Evolutionary conservation across 2,797 vertebrate genomes (phyloP).

Genomic region (Dipus sagitta): DNA sequence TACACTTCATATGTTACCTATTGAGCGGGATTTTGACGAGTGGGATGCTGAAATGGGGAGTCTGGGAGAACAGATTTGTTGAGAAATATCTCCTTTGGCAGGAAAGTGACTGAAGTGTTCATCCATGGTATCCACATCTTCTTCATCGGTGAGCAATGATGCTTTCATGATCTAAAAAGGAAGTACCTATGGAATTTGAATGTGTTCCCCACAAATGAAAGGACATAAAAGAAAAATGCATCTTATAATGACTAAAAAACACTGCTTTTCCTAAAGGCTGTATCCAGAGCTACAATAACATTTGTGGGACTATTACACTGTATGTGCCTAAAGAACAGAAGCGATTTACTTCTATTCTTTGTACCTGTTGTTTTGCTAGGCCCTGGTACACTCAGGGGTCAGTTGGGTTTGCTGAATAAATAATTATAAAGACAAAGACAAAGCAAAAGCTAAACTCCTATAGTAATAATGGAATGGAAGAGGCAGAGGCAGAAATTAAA

Average conservation of each 20-base stretch:
- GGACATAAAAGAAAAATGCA: constrained; percentile 22
- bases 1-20: constrained; percentile 81
- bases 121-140: constrained; percentile 91
- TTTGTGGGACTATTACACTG: neutral
- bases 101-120: constrained; percentile 79
- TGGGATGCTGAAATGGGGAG: constrained; percentile 87
- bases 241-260: constrained; percentile 5
- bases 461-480: neutral
- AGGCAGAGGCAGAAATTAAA: constrained; percentile 19
- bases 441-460: constrained; percentile 30
- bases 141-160: constrained; percentile 94
- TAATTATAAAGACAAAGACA: constrained; percentile 59
- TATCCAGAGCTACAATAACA: constrained; percentile 3
- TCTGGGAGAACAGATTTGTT: constrained; percentile 90
- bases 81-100: constrained; percentile 84
- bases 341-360: neutral
- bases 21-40: constrained; percentile 79
- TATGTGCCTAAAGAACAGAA: neutral
- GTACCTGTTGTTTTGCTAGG: neutral
- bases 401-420: constrained; percentile 22
- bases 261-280: neutral
- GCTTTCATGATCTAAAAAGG: constrained; percentile 96
- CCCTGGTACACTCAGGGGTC: neutral
- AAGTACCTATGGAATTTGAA: constrained; percentile 60
- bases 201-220: constrained; percentile 28